These are phyloP conservation scores for Riptortus pedestris DNA, from an alignment of 1,140 invertebrate genomes.

Conservation along the genomic window DNA sequence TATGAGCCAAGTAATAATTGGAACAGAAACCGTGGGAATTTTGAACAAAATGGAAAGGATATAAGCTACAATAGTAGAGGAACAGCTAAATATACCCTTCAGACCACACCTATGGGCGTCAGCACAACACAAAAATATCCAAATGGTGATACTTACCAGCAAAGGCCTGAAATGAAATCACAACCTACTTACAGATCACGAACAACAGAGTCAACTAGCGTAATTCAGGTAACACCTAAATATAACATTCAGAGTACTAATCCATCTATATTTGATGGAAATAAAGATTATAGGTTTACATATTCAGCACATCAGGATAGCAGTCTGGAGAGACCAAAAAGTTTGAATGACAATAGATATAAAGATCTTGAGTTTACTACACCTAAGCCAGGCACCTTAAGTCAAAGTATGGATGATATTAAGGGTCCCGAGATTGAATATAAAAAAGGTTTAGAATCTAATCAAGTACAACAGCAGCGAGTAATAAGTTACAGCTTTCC, in stretches of 20 bases:
- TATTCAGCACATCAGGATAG: neutral
- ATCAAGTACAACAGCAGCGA: no score
- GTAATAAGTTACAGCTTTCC: neutral
- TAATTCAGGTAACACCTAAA: neutral
- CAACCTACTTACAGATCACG: neutral
- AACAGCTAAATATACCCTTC: neutral
- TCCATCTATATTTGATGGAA: neutral
- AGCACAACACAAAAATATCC: neutral
- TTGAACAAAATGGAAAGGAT: no score
- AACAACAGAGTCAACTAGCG: neutral
- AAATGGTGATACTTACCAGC: neutral
- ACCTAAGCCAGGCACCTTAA: neutral
- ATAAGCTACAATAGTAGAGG: neutral
- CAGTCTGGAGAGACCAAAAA: neutral
- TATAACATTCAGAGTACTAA: neutral
- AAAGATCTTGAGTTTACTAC: neutral
- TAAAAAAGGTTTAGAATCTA: no score
- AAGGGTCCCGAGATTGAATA: no score
- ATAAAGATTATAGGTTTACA: neutral
- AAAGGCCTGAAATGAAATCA: neutral
- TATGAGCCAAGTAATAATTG: no score
- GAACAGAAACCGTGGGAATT: no score
- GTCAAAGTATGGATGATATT: neutral
- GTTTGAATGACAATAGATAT: neutral
- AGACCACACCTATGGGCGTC: no score